Percentiles rank a stretch among this genome's conserved stretches.
These are phyloP conservation scores for Gymnothorax reevesii DNA, from an alignment of 2,797 vertebrate species.

Conservation along the genomic window DNA sequence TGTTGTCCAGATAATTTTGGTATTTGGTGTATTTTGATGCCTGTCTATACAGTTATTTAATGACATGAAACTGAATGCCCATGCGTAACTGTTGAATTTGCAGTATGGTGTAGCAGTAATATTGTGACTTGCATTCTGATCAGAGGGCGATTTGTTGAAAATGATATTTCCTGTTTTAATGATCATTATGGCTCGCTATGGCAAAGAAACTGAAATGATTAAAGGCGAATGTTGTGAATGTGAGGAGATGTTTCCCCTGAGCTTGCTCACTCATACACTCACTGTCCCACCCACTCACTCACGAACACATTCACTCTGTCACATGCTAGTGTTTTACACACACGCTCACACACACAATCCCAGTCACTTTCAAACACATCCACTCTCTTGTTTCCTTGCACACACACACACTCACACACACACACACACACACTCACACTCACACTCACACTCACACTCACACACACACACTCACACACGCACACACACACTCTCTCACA, in stretches of 20 bases:
- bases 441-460: neutral
- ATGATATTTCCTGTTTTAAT: too few species aligned
- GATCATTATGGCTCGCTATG: too few species aligned
- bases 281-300: neutral
- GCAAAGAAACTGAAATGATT: too few species aligned
- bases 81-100: too few species aligned
- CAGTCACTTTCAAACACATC: neutral
- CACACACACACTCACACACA: constrained; percentile 21
- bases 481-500: constrained; percentile 42
- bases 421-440: constrained; percentile 4
- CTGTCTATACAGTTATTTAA: too few species aligned
- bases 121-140: too few species aligned
- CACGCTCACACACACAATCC: constrained; percentile 13
- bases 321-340: neutral
- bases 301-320: neutral
- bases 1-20: too few species aligned
- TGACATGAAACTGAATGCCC: too few species aligned
- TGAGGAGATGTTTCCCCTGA: neutral
- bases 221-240: neutral
- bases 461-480: neutral
- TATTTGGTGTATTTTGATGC: too few species aligned
- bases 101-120: too few species aligned
- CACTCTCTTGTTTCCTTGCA: neutral
- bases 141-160: too few species aligned
- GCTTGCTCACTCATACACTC: too few species aligned